Evolutionary conservation across 2,113 vertebrate genomes (phyloP).

Genomic region (Callipepla squamata): DNA sequence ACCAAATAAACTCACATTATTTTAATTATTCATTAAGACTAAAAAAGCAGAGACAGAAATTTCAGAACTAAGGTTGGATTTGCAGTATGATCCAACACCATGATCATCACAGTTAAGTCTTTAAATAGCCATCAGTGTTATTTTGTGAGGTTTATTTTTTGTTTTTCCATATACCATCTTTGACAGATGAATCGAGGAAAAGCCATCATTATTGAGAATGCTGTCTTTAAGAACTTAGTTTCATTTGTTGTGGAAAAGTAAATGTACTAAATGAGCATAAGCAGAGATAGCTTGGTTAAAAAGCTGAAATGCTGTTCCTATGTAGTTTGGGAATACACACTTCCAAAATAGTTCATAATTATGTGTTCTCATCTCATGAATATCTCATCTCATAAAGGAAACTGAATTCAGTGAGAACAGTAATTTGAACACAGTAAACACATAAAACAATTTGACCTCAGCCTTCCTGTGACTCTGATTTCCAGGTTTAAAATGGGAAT

Average conservation of each 20-base stretch:
- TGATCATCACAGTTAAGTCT: background rate
- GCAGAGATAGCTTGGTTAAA: background rate
- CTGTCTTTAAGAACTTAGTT: background rate
- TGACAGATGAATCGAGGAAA: background rate
- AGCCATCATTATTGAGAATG: background rate
- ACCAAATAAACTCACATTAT: background rate
- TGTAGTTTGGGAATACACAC: background rate
- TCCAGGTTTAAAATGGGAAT: background rate
- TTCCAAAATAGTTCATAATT: background rate
- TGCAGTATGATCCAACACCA: background rate
- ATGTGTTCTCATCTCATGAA: background rate
- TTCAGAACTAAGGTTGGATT: conserved; percentile 64
- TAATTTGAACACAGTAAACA: background rate
- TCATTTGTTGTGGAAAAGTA: background rate
- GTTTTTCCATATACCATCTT: background rate
- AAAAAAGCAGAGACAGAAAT: conserved; percentile 42
- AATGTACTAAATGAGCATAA: background rate
- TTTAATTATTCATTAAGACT: conserved; percentile 2
- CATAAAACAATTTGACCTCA: background rate
- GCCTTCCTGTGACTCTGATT: background rate
- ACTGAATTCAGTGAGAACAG: background rate
- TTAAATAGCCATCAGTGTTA: background rate
- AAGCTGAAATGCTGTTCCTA: background rate
- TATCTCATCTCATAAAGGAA: background rate
- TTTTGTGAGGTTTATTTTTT: background rate